These are phyloP conservation scores for Somateria mollissima DNA, from an alignment of 2,797 vertebrate genomes.

Conservation along the genomic window DNA sequence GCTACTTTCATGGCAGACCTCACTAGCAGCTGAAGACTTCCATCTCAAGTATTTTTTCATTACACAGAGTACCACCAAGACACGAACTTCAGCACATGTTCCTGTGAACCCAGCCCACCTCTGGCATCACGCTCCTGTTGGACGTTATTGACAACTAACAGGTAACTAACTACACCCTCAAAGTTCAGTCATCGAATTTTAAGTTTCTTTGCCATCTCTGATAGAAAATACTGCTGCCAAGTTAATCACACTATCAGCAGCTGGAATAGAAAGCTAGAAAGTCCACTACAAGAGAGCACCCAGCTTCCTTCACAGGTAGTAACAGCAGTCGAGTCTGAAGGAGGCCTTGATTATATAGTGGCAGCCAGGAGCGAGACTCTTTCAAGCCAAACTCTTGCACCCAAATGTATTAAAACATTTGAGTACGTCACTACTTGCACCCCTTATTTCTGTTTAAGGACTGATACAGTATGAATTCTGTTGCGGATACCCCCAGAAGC, in stretches of 20 bases:
- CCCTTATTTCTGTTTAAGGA: not conserved
- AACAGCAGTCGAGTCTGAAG: not conserved
- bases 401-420: accelerated
- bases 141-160: not conserved
- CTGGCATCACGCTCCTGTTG: accelerated
- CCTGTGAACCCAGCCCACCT: accelerated
- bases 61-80: accelerated
- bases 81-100: not conserved
- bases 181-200: not conserved
- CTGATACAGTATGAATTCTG: not conserved
- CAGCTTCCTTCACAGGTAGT: accelerated
- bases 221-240: not conserved
- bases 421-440: accelerated
- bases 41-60: not conserved
- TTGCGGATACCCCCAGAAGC: not conserved
- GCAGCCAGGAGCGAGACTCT: not conserved
- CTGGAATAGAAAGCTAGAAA: not conserved
- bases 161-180: accelerated
- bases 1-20: not conserved
- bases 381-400: not conserved
- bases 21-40: not conserved
- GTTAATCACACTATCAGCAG: not conserved
- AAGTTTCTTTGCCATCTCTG: not conserved
- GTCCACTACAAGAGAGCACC: not conserved
- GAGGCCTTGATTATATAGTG: accelerated